These are phyloP conservation scores for Epinephelus malabaricus DNA, from an alignment of 2,797 vertebrate genomes.

Conservation along the genomic window DNA sequence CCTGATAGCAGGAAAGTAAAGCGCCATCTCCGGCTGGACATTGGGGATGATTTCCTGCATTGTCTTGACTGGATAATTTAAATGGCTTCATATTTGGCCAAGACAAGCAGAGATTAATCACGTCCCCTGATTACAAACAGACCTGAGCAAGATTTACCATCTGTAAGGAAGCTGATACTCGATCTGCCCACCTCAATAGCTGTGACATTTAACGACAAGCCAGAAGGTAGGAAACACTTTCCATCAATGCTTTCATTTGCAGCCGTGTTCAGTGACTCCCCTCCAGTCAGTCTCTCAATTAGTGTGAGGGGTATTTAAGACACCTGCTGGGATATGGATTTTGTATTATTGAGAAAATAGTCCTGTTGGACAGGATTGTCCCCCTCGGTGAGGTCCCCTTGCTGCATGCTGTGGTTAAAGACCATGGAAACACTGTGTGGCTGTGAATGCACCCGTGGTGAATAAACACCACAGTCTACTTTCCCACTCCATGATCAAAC, in stretches of 20 bases:
- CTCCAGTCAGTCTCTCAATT: conserved; percentile 43
- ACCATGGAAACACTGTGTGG: not conserved
- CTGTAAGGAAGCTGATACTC: conserved; percentile 6
- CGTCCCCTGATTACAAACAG: conserved; percentile 23
- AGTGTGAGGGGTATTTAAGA: conserved; percentile 40
- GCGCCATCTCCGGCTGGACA: conserved; percentile 18
- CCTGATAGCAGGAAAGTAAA: conserved; percentile 14
- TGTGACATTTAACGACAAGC: conserved; percentile 50
- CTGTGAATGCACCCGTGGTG: conserved; percentile 18
- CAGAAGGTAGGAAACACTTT: conserved; percentile 22
- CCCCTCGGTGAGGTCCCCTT: conserved; percentile 12
- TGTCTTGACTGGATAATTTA: conserved; percentile 36
- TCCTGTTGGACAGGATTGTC: conserved; percentile 7
- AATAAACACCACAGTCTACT: not conserved
- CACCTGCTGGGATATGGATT: conserved; percentile 45
- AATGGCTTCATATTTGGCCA: conserved; percentile 25
- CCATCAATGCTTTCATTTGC: conserved; percentile 46
- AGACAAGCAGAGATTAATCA: conserved; percentile 28
- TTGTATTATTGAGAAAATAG: conserved; percentile 56
- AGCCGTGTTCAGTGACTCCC: conserved; percentile 21
- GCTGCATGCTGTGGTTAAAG: conserved; percentile 24
- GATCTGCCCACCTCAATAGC: conserved; percentile 32
- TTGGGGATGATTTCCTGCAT: conserved; percentile 41
- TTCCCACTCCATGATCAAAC: not conserved
- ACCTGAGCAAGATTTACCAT: conserved; percentile 9